Base-by-base conservation (phyloP, 2,797 vertebrate species). In the Natrix natrix region DNA sequence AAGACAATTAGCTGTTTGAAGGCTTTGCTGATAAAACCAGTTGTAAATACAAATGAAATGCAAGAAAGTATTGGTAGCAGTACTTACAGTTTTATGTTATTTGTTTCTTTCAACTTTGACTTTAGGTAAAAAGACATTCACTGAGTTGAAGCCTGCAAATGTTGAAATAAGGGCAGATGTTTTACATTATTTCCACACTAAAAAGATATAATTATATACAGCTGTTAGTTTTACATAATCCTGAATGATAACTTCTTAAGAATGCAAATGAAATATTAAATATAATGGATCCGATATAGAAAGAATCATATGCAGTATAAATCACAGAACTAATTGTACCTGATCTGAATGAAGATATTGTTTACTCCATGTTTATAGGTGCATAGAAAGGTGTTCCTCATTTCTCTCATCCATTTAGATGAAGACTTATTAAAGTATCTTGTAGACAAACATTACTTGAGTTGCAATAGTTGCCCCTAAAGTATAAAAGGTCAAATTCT, bases 1-100 rank as follows among this genome's bases (percentile, higher is more conserved):
- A 98, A 98, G 97, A 98, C 98, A 98, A 98, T 98, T 98, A 98
- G 98, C 97, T 98, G 97, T 98, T 98, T 98, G 98, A 97, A 97
- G 96, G 95, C 96, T 61, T 89, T 98, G 97, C 96, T 97, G 97
- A 95, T 97, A 97, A 98, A 97, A 97, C 97, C 97, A 96, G 97
- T 97, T 97, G 95, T 96, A 98, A 96, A 96, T 97, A 98, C 97
- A 98, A 98, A 98, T 98, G 97, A 98, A 98, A 98, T 97, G 95
- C 96, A 95, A 95, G 94, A 98, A 98, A 97, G 97, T 37, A 37
- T 97, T 97, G 96, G 97, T 97, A 97, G 97, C 97, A 97, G 96
- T 97, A 97, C 96, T 95, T 83, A 94, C 96, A 95, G 96, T 96
- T 97, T 97, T 97, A 97, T 97, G 97, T 97, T 96, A 96, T 97